These are phyloP conservation scores for Indri indri DNA, from an alignment of 2,113 vertebrate genomes.

Conservation along the genomic window DNA sequence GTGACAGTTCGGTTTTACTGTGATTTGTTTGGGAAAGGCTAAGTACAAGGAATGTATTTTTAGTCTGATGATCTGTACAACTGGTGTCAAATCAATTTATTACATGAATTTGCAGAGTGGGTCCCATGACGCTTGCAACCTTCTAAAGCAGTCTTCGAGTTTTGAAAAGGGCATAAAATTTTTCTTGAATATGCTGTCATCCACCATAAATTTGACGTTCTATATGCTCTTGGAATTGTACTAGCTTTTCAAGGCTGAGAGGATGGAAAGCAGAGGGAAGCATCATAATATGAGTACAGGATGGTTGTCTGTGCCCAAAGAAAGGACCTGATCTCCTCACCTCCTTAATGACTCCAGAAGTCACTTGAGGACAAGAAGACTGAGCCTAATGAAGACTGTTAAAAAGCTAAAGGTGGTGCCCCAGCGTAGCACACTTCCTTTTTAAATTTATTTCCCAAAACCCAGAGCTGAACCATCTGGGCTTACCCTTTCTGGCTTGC, in stretches of 20 bases:
- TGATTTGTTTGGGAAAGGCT: not conserved
- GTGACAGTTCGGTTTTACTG: not conserved
- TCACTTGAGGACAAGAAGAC: not conserved
- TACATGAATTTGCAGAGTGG: not conserved
- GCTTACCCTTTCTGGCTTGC: not conserved
- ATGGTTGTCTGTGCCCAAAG: not conserved
- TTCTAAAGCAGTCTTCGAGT: not conserved
- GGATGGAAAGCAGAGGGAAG: not conserved
- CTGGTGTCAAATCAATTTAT: not conserved
- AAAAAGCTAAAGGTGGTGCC: not conserved
- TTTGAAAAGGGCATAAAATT: not conserved
- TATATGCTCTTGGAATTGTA: not conserved
- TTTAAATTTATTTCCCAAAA: not conserved
- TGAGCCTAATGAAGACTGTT: not conserved
- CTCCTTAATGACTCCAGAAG: not conserved
- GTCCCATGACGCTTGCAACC: not conserved
- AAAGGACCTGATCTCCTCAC: not conserved
- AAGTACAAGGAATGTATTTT: conserved; percentile 2
- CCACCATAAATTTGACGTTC: not conserved
- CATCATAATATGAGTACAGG: not conserved
- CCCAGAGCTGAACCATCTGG: not conserved
- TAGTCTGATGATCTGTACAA: not conserved
- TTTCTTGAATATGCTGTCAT: not conserved
- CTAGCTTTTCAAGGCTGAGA: not conserved
- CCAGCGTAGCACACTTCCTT: not conserved